Evolutionary conservation across 2,113 vertebrate genomes (phyloP), one percentile per base, ranked within the genome.

Genomic region (Amphiprion ocellaris): DNA sequence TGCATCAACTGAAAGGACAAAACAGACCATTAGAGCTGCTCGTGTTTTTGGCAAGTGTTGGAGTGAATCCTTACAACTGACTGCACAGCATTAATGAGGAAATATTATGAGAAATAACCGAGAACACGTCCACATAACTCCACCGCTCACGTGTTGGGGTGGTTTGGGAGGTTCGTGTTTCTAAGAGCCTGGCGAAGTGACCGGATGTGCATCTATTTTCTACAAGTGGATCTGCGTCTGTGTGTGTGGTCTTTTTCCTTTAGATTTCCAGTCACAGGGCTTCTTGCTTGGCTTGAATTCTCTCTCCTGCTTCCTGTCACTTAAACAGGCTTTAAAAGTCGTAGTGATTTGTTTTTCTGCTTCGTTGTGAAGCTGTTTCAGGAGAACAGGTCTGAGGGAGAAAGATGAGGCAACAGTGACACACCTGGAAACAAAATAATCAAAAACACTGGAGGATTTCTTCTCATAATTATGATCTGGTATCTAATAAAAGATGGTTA

Each of bases 41-140:
- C 50, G 19, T 65, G 58, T 46, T 70, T 71, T 61, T 78, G 84
- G 71, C 53, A 50, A 76, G 33, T 30, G 69, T 67, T 55, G 1
- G 41, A 33, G 41, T 2, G 44, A 71, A 69, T 80, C 67, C 61
- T 75, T 9, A 56, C 74, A 77, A 33, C 30, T 28, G 55, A 54
- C 61, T 72, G 76, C 71, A 74, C 78, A 46, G 61, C 73, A 65
- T 56, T 85, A 83, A 89, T 80, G 78, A 77, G 69, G 30, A 67
- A 79, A 33, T 63, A 52, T 44, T 41, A 52, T 21, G 26, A 71
- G 58, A 5, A 11, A 65, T 44, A 52, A 30, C 4, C 30, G 2
- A 26, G 56, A 11, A 16, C 8, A 4, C 33, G 39, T 60, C 16
- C 53, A 39, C 44, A 10, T 37, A 17, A 1, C 16, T 23, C 10